A percentile compares a stretch with the other conserved stretches of the same genome.
phyloP scores from a whole-genome alignment of 2,797 vertebrate genomes.

The Fundulus diaphanus region DNA sequence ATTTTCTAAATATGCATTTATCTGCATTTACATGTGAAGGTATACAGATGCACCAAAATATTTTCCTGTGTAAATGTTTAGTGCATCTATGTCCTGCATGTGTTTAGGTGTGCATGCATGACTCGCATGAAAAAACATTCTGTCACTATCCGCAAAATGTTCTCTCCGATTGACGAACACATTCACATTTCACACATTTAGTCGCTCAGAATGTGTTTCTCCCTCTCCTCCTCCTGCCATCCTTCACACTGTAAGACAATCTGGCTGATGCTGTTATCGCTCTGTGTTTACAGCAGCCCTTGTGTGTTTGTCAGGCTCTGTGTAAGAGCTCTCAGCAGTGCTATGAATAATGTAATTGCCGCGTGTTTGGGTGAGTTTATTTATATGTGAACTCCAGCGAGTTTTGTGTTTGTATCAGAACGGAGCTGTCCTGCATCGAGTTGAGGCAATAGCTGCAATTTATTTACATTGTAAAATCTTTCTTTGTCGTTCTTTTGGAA shows the following conservation, averaged over 20 bases:
- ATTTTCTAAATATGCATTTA: background rate
- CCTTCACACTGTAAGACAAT: conserved; percentile 49
- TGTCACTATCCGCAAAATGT: conserved; percentile 9
- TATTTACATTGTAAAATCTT: conserved; percentile 48
- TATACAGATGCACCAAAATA: background rate
- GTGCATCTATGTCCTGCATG: background rate
- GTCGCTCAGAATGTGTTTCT: conserved; percentile 4
- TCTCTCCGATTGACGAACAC: conserved; percentile 40
- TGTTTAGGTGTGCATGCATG: background rate
- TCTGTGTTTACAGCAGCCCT: conserved; percentile 60
- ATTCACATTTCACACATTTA: conserved; percentile 10
- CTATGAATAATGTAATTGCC: conserved; percentile 70
- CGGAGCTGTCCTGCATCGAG: conserved; percentile 23
- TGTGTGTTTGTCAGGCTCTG: conserved; percentile 47
- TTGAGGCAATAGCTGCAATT: conserved; percentile 33
- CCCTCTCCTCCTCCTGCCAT: conserved; percentile 15
- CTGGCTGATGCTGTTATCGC: conserved; percentile 48
- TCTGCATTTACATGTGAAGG: background rate
- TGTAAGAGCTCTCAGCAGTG: conserved; percentile 61
- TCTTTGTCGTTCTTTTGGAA: conserved; percentile 1
- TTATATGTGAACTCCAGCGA: conserved; percentile 26
- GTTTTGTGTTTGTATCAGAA: conserved; percentile 43
- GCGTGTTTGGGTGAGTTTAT: conserved; percentile 45
- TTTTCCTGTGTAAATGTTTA: background rate
- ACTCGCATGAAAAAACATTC: conserved; percentile 1